Base-by-base conservation (phyloP, 1,140 invertebrate genomes). In the Triops cancriformis region DNA sequence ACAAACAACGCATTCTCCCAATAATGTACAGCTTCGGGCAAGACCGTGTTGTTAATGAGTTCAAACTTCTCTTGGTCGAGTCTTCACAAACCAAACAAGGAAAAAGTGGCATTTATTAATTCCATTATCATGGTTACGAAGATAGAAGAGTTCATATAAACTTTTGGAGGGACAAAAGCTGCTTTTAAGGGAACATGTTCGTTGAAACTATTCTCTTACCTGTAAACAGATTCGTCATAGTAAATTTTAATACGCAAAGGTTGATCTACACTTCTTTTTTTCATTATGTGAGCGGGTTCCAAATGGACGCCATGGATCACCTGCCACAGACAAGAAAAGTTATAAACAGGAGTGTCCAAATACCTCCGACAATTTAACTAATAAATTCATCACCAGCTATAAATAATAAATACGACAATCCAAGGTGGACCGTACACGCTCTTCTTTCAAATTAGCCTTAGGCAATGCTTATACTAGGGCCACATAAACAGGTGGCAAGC, bases 1-100 rank as follows among this genome's bases (percentile, higher is more conserved):
- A 98, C 95, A 88, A 91, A 93, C 41, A 98, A 86, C 0, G 95
- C 94, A 83, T 91, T 88, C 83, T 97, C 92, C 96, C 96, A 98
- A 86, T 96, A 98, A 79, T 91, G 89, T 1, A 97, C 92, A 64
- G 96, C 96, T 85, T 95, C 89, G 0, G 94, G 94, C 80, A 97
- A 85, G 80, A 98, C 93, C 51, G 93, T 94, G 81, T 94, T 92
- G 85, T 95, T 94, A 80, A 96, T 94, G 81, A 96, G 88, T 82
- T 90, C 88, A 83, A 93, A 91, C 85, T 94, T 93, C 82, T 92
- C 90, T 80, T 85, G 85, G 79, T 94, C 91, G 83, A 97, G 87
- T 83, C 93, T 94, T 88, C 76, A 90, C 7, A 11, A 2, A 18
- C 91, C 82, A 86, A 37, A 37, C 31, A 7, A 37, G 7, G 80